Evolutionary conservation across 2,888 invertebrate genomes (phyloP), one percentile per base, ranked within the genome.

Genomic region (Oxystoma pomonae): DNA sequence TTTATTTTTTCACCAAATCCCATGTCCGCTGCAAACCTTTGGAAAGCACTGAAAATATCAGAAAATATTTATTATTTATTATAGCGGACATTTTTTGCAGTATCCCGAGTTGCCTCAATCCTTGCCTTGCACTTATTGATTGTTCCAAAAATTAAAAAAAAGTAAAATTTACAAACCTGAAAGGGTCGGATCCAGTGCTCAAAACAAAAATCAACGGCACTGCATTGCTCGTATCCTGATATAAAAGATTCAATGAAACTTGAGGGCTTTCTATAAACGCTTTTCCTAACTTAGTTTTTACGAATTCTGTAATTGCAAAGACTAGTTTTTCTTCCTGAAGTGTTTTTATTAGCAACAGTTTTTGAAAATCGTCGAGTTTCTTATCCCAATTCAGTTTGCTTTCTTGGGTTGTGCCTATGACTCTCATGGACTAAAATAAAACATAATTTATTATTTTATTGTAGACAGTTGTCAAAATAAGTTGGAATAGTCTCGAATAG

Each of bases 171-270:
- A 35, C 35, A 3, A 35, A 35, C 35, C 35, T 35, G 12, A 93
- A 91, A 0, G 94, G 93, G 84, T 96, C 96, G 0, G 93, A 94
- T 0, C 96, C 96, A 0, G 92, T 89, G 69, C 92, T 94, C 62
- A 96, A 81, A 0, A 96, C 89, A 77, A 96, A 96, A 55, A 96
- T 88, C 0, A 96, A 80, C 0, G 96, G 95, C 0, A 88, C 92
- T 0, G 85, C 80, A 55, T 84, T 84, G 0, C 89, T 85, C 1
- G 89, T 92, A 69, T 91, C 91, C 62, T 85, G 83, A 72, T 85
- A 89, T 86, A 88, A 74, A 35, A 85, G 82, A 63, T 85, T 85
- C 63, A 93, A 81, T 61, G 89, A 87, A 1, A 90, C 87, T 21
- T 90, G 85, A 0, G 93, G 91, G 66, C 90, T 91, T 78, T 95